These are phyloP conservation scores for Galemys pyrenaicus DNA, from an alignment of 2,113 vertebrate genomes.

Conservation along the genomic window DNA sequence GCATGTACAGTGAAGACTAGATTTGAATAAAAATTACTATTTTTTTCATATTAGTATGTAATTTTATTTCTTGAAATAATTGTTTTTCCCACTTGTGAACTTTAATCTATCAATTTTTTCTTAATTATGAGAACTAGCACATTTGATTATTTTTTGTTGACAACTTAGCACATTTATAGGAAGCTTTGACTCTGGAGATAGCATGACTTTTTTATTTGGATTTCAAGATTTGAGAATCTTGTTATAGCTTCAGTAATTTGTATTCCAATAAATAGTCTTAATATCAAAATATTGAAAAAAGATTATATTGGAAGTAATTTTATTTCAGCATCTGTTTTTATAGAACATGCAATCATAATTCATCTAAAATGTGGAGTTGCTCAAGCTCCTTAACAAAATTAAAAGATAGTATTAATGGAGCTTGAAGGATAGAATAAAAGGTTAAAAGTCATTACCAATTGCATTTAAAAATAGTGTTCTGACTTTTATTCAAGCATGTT, in stretches of 20 bases:
- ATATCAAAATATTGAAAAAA: slow-evolving; percentile 21
- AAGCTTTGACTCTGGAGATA: slow-evolving; percentile 27
- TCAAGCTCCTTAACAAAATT: neutral
- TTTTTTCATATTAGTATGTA: neutral
- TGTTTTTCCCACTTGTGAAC: neutral
- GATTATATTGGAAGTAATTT: slow-evolving; percentile 30
- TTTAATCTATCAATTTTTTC: neutral
- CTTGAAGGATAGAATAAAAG: neutral
- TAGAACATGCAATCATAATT: neutral
- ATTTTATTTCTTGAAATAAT: neutral
- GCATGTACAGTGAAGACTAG: neutral
- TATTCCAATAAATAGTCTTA: neutral
- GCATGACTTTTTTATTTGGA: neutral
- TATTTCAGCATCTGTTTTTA: neutral
- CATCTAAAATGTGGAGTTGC: neutral
- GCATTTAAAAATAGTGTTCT: neutral
- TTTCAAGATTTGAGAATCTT: slow-evolving; percentile 34
- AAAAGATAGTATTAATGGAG: neutral
- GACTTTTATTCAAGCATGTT: neutral
- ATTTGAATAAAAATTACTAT: slow-evolving; percentile 26
- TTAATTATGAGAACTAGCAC: neutral
- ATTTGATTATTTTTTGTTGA: slow-evolving; percentile 3
- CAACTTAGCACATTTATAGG: neutral
- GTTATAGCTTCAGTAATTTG: neutral
- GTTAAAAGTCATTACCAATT: neutral